A percentile compares a stretch with the other conserved stretches of the same genome.
These are phyloP conservation scores for Hoplodrina blanda DNA, from an alignment of 2,888 invertebrate genomes.

Conservation along the genomic window DNA sequence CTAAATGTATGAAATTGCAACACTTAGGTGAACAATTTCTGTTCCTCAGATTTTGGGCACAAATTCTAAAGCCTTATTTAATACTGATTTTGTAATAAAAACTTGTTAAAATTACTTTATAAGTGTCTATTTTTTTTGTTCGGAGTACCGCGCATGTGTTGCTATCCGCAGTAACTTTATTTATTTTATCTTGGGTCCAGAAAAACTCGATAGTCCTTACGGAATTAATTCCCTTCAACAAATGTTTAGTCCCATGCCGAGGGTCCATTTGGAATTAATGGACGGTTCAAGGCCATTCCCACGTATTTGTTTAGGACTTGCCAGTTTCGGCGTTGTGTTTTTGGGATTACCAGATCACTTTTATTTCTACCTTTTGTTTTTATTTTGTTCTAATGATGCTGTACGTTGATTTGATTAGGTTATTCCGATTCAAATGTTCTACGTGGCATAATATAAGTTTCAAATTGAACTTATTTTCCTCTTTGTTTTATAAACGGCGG, in stretches of 20 bases:
- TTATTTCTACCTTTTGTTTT: slow-evolving; percentile 49
- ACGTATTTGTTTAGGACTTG: slow-evolving; percentile 64
- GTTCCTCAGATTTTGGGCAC: no score
- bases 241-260: slow-evolving; percentile 61
- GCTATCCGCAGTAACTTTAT: slow-evolving; percentile 29
- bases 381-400: slow-evolving; percentile 39
- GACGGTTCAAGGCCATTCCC: slow-evolving; percentile 58
- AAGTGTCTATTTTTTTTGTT: not conserved
- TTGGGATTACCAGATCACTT: slow-evolving; percentile 61
- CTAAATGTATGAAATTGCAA: not conserved
- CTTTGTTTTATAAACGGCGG: no score
- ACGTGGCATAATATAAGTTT: not conserved
- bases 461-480: no score
- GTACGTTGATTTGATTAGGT: not conserved
- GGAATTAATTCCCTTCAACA: slow-evolving; percentile 63
- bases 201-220: slow-evolving; percentile 54
- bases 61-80: not conserved
- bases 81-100: not conserved
- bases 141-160: slow-evolving; percentile 6
- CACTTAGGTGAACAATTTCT: not conserved
- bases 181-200: slow-evolving; percentile 43
- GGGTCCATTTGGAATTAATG: slow-evolving; percentile 64
- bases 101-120: no score
- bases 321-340: slow-evolving; percentile 56
- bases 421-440: not conserved